These are phyloP conservation scores for Andrena chrysosceles DNA, from an alignment of 2,888 invertebrate species.

Conservation along the genomic window DNA sequence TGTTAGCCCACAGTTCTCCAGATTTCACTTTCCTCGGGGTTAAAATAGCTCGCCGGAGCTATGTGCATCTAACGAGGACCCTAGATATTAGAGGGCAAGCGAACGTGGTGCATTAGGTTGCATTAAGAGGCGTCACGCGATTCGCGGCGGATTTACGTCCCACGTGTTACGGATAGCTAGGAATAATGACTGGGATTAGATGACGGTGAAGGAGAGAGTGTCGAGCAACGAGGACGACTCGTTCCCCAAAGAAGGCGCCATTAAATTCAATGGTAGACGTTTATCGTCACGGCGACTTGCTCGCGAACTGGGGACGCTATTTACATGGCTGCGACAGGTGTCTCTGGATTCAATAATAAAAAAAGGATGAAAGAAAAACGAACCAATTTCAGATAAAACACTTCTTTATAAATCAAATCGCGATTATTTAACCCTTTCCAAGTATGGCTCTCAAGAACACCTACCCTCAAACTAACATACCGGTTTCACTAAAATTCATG, in stretches of 20 bases:
- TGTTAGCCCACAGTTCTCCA: background rate
- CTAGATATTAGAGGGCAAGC: conserved; percentile 16
- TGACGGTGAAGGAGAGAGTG: conserved; percentile 14
- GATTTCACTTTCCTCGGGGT: background rate
- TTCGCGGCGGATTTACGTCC: conserved; percentile 32
- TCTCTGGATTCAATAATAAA: background rate
- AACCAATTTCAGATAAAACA: conserved; percentile 25
- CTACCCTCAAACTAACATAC: no score
- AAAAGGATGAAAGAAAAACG: conserved; percentile 1
- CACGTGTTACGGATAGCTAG: conserved; percentile 29
- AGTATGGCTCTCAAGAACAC: no score
- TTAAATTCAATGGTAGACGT: conserved; percentile 24
- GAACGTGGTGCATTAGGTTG: conserved; percentile 21
- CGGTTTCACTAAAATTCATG: no score
- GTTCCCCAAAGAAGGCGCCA: conserved; percentile 18
- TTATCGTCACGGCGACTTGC: conserved; percentile 13
- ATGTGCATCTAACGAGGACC: conserved; percentile 30
- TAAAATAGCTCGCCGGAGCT: background rate
- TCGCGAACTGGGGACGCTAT: conserved; percentile 17
- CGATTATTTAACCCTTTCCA: no score
- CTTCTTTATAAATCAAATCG: background rate
- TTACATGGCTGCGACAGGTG: conserved; percentile 31
- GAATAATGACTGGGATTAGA: conserved; percentile 25
- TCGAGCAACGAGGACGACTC: conserved; percentile 11
- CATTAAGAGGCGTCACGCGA: conserved; percentile 39